Evolutionary conservation across 2,113 vertebrate species (phyloP), one percentile per base, ranked within the genome.

Genomic region (Hirundichthys speculiger): DNA sequence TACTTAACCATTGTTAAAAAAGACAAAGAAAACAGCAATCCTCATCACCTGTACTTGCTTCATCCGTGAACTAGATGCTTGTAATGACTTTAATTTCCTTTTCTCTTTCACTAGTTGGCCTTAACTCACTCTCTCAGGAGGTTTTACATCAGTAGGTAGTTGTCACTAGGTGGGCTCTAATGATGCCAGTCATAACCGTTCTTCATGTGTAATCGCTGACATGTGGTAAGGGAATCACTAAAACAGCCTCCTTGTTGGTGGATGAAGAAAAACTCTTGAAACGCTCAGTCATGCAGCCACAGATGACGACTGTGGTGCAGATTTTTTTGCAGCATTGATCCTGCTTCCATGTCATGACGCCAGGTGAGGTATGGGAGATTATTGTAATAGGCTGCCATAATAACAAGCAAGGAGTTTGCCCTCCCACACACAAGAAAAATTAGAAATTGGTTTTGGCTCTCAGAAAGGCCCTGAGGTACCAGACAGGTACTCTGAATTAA

Each of bases 101-200:
- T 6, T 60, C 21, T 49, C 54, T 66, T 86, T 90, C 90, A 89
- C 89, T 85, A 69, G 86, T 62, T 77, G 89, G 90, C 91, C 91
- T 92, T 92, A 91, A 90, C 79, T 83, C 83, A 76, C 80, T 79
- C 78, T 79, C 89, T 91, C 88, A 89, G 88, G 89, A 86, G 87
- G 82, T 84, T 79, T 80, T 56, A 40, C 78, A 86, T 84, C 66
- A 55, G 54, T 64, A 13, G 61, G 58, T 34, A 34, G 30, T 73
- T 40, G 40, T 80, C 59, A 61, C n/a, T 49, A 40, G 64, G 49
- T 9, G 69, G 50, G 22, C n/a, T 50, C 42, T 27, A 30, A 55
- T 53, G 39, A 34, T 63, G 65, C 75, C 52, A 13, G 21, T 30
- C 40, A 12, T 70, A 20, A 56, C 13, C 51, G 22, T 69, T 56